Percentiles rank a stretch among this genome's conserved stretches.
Evolutionary conservation across 2,888 invertebrate species (phyloP).

Genomic region (Venustoraphidia nigricollis): DNA sequence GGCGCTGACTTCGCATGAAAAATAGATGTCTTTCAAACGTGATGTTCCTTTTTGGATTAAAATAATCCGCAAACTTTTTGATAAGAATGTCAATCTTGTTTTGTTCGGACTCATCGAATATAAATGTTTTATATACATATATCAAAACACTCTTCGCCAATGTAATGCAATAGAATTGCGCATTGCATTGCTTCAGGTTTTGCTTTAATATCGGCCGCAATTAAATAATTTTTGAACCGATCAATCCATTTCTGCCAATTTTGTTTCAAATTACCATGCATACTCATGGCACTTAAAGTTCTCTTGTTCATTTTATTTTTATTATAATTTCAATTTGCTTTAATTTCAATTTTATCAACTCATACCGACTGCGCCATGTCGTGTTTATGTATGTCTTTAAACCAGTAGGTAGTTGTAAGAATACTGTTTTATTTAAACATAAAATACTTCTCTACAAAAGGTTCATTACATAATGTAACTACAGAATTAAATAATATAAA

Average conservation of each 20-base stretch:
- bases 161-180: conserved; percentile 9
- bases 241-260: conserved; percentile 11
- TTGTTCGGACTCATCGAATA: conserved; percentile 4
- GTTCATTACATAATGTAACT: too few species aligned
- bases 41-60: neutral
- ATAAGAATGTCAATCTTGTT: conserved; percentile 5
- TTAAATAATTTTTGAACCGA: conserved; percentile 10
- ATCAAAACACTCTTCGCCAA: conserved; percentile 11
- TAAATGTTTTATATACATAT: conserved; percentile 11
- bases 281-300: too few species aligned
- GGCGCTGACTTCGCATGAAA: conserved; percentile 8
- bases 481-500: too few species aligned
- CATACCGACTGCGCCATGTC: too few species aligned
- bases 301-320: too few species aligned
- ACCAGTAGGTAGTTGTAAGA: too few species aligned
- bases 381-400: too few species aligned
- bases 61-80: conserved; percentile 6
- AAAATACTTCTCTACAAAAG: too few species aligned
- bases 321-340: too few species aligned
- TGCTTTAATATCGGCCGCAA: conserved; percentile 8
- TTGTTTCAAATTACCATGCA: conserved; percentile 5
- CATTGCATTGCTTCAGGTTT: conserved; percentile 9
- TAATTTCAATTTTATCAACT: too few species aligned
- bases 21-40: conserved; percentile 11
- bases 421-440: too few species aligned